Evolutionary conservation across 64 coral and sea anemone genomes (phyloP), one percentile per base, ranked within the genome.

Genomic region (Stichodactyla helianthus): DNA sequence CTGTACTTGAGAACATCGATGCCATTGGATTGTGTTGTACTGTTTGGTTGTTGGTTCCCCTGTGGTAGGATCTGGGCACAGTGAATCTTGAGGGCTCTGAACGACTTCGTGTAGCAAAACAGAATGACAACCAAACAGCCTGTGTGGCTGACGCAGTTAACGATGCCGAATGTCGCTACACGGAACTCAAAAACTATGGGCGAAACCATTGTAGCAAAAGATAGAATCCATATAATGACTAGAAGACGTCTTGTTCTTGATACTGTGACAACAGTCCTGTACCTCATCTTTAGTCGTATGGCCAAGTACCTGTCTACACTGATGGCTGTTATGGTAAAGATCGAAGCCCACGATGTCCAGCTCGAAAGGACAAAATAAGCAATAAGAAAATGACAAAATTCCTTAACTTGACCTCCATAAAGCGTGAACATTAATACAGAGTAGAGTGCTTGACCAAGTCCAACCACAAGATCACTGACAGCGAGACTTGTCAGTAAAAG

Each of bases 271-370:
- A 78, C 50, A 51, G 76, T 6, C 10, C 50, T 78, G 27, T 78
- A 78, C 6, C 50, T 5, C 25, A 78, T 78, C 27, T 78, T 78
- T 12, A 78, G 50, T 78, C 76, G 76, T 78, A 78, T 78, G 25
- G 76, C 76, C 76, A 50, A 78, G 76, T 78, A 78, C 28, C 76
- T 78, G 76, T 78, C 76, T 2, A 78, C 50, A 51, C 26, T 17
- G 50, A 78, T 78, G 26, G 76, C 76, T 44, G 76, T 78, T 51
- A 78, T 17, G 9, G 76, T 78, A 12, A 11, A 28, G 16, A 50
- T 50, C 4, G 76, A 78, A 50, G 76, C 76, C 61, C 76, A 28
- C 6, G 27, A 11, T 6, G 27, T 12, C 8, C 76, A 28, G 9
- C 10, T 51, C 15, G 50, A 16, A 13, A 35, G 5, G 2, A 51